Evolutionary conservation across 2,113 vertebrate genomes (phyloP).

Genomic region (Ranitomeya variabilis): DNA sequence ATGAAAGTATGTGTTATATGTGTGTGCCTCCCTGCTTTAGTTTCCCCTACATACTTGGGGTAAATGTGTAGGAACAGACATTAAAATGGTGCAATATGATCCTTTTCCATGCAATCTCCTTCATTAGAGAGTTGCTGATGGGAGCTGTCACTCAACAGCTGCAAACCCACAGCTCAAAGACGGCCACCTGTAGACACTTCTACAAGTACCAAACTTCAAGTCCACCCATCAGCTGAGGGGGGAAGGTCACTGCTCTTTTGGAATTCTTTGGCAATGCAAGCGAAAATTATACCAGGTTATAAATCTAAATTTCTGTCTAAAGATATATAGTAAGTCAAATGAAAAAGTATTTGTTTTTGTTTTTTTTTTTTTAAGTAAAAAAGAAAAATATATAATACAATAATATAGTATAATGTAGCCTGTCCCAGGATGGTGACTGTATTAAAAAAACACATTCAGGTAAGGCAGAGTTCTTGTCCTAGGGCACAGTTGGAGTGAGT

Average conservation of each 20-base stretch:
- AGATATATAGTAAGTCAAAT: not conserved
- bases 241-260: conserved; percentile 10
- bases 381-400: too few species aligned
- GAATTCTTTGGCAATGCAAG: not conserved
- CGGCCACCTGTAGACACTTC: conserved; percentile 65
- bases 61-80: conserved; percentile 41
- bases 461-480: too few species aligned
- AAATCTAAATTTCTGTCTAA: not conserved
- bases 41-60: conserved; percentile 31
- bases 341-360: too few species aligned
- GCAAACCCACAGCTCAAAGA: conserved; percentile 57
- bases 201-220: conserved; percentile 60
- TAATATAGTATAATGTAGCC: too few species aligned
- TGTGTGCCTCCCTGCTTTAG: not conserved
- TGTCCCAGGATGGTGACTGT: too few species aligned
- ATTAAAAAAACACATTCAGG: too few species aligned
- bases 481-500: too few species aligned
- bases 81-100: conserved; percentile 61
- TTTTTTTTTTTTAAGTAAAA: too few species aligned
- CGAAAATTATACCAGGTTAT: not conserved
- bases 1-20: conserved; percentile 1
- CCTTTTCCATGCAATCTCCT: conserved; percentile 62
- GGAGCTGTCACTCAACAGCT: conserved; percentile 67
- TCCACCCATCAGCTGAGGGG: not conserved
- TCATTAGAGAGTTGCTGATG: conserved; percentile 71